Percentiles rank a stretch among this genome's conserved stretches.
Evolutionary conservation across 2,113 vertebrate genomes (phyloP).

Genomic region (Anguilla rostrata): DNA sequence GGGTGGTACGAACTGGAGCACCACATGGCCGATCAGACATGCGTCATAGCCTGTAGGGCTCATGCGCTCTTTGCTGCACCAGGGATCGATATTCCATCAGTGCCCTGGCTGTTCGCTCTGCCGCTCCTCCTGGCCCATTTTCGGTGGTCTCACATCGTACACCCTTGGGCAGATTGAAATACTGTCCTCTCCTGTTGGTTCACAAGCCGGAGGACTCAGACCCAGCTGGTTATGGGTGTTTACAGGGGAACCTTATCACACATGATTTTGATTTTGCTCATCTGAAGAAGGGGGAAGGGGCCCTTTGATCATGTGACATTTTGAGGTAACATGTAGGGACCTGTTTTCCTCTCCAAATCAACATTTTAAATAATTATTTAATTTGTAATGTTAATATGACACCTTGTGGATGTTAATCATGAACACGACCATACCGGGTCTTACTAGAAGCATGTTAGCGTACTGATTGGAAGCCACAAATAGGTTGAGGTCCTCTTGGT

Average conservation of each 20-base stretch:
- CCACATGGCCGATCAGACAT: background rate
- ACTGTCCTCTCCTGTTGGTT: background rate
- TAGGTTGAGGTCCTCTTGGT: too few species aligned
- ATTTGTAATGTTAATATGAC: background rate
- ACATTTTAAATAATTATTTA: background rate
- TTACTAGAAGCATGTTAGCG: too few species aligned
- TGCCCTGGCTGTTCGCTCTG: background rate
- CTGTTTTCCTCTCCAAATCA: background rate
- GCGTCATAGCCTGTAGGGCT: conserved; percentile 1
- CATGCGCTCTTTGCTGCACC: too few species aligned
- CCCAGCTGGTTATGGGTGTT: background rate
- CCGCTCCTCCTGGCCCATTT: too few species aligned
- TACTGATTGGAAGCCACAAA: too few species aligned
- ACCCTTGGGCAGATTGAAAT: background rate
- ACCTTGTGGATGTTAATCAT: background rate
- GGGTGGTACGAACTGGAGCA: background rate
- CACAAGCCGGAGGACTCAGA: background rate
- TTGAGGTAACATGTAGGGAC: background rate
- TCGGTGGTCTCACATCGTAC: too few species aligned
- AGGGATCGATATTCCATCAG: background rate
- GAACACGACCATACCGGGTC: background rate
- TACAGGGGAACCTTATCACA: background rate
- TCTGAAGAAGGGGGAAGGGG: background rate
- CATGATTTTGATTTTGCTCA: background rate
- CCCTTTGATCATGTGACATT: background rate